Base-by-base conservation (phyloP, 2,888 invertebrate species). In the Eilema depressum region DNA sequence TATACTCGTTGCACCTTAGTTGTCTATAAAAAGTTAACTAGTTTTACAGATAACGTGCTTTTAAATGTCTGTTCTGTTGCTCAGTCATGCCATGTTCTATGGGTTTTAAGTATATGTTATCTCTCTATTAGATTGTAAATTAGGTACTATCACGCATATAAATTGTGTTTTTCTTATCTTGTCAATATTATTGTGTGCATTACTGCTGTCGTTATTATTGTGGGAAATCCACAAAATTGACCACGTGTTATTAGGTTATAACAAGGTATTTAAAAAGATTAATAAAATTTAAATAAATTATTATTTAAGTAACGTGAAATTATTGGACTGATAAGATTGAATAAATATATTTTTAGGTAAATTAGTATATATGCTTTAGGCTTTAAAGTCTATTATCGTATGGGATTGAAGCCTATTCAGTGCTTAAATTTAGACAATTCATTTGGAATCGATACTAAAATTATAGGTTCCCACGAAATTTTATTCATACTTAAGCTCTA, bases 401-500 rank as follows among this genome's bases (percentile, higher is more conserved):
- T n/a, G 28, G 1, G 10, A 5, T n/a, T 25, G 8, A 17, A 17
- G n/a, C 33, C 7, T 17, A 62, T 62, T 62, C 23, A 62, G 30
- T 33, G 33, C 20, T 25, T 37, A 63, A 37, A 37, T 28, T 26
- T 59, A 26, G 53, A 53, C 17, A 20, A 33, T 62, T 47, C 57
- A 59, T 53, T 53, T 73, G 63, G 60, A 70, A 67, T 70, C 66
- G 68, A 63, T 41, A 53, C n/a, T 37, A 74, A 75, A 67, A 63
- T 41, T 65, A 25, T 20, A 28, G 28, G 2, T 59, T 28, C 25
- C 26, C 26, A 59, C 17, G 7, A 59, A 67, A 75, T 81, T 70
- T 80, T 79, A 20, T 47, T 47, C 20, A 20, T 47, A 73, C 65
- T n/a, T 17, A 66, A 70, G 57, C 63, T 61, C 74, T 78, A 81